Percentiles rank a stretch among this genome's conserved stretches.
phyloP scores from a whole-genome alignment of 2,797 vertebrate genomes.

The Polyboroides typus region DNA sequence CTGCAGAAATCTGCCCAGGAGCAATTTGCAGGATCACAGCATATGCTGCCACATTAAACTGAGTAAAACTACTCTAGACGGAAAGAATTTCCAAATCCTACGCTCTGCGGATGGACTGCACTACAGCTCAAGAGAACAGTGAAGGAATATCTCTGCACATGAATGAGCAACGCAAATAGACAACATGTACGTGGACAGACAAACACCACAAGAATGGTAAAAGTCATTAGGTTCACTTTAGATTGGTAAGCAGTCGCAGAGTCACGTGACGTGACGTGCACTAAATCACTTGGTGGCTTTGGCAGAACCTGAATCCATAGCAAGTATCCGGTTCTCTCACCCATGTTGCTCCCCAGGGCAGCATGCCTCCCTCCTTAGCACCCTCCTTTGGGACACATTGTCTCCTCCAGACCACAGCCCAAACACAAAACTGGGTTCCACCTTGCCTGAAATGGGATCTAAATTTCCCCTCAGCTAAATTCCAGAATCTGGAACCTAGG shows the following conservation, averaged over 20 bases:
- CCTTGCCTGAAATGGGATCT: neutral
- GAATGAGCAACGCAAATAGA: neutral
- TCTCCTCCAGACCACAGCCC: neutral
- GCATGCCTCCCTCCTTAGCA: accelerated
- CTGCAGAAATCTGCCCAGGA: neutral
- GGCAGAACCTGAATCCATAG: neutral
- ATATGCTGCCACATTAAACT: neutral
- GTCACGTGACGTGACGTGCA: accelerated
- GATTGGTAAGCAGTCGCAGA: neutral
- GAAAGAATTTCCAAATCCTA: neutral
- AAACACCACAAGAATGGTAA: neutral
- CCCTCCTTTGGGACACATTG: neutral
- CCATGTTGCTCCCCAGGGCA: neutral
- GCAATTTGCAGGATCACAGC: neutral
- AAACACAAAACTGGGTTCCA: neutral
- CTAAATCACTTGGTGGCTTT: neutral
- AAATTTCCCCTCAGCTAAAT: neutral
- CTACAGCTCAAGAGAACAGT: neutral
- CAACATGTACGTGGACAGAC: neutral
- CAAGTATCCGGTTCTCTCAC: accelerated
- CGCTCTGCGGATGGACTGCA: accelerated
- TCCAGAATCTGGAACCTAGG: neutral
- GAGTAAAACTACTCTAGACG: neutral
- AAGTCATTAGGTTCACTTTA: neutral
- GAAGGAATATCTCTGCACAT: neutral